phyloP scores from a whole-genome alignment of 1,140 invertebrate species.

The Drosophila mojavensis region DNA sequence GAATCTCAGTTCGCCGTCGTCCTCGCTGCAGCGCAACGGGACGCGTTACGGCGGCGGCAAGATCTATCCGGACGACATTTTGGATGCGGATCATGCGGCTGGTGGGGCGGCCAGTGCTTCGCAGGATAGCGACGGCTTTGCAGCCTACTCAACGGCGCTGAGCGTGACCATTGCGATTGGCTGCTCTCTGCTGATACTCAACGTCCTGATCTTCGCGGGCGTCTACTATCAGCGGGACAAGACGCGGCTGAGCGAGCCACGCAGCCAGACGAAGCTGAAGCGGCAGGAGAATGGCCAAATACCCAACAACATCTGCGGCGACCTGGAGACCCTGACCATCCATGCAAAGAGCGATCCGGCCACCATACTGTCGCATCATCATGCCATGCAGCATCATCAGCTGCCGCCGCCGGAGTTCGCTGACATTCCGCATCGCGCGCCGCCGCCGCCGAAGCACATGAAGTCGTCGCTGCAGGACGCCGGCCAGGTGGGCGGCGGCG shows the following conservation, averaged over 20 bases:
- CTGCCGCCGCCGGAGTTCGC: constrained; percentile 91
- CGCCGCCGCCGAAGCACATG: constrained; percentile 89
- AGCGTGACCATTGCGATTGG: constrained; percentile 98
- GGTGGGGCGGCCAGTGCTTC: constrained; percentile 85
- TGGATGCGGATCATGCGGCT: constrained; percentile 78
- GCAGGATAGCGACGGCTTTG: constrained; percentile 92
- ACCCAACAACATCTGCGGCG: constrained; percentile 93
- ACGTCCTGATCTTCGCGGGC: constrained; percentile 96
- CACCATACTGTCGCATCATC: constrained; percentile 88
- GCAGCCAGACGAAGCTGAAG: constrained; percentile 87
- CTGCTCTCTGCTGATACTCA: constrained; percentile 94
- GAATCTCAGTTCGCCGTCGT: constrained; percentile 80
- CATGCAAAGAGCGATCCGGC: constrained; percentile 88
- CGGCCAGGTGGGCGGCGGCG: constrained; percentile 85
- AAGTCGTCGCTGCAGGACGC: constrained; percentile 86
- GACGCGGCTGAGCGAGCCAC: constrained; percentile 88
- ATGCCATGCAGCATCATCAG: constrained; percentile 90
- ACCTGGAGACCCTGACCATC: constrained; percentile 88
- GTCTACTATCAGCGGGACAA: constrained; percentile 97
- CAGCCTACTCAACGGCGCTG: constrained; percentile 93
- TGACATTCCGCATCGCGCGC: constrained; percentile 89
- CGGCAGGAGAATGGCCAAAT: constrained; percentile 92
- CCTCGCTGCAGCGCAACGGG: constrained; percentile 73
- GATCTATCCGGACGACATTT: constrained; percentile 70
- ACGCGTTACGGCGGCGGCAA: constrained; percentile 63